A percentile compares a stretch with the other conserved stretches of the same genome.
These are phyloP conservation scores for Parotocinclus haroldoi DNA, from an alignment of 2,797 vertebrate genomes.

Conservation along the genomic window DNA sequence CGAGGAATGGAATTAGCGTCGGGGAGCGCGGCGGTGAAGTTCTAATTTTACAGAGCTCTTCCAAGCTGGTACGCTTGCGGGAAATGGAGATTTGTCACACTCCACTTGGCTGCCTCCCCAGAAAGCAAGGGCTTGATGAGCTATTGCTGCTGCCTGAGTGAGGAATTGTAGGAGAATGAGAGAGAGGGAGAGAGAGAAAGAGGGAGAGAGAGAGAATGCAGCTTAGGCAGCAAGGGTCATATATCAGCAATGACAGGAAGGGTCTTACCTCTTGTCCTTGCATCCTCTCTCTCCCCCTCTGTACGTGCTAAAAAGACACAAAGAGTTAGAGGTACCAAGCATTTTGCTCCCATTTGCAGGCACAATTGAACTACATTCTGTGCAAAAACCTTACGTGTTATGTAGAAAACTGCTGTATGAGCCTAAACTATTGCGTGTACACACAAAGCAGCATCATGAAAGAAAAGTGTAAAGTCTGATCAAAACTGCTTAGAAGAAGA, in stretches of 20 bases:
- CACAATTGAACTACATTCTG: too few relatives aligned
- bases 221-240: slow-evolving; percentile 58
- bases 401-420: too few relatives aligned
- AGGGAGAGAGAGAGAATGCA: slow-evolving; percentile 42
- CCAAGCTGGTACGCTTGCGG: slow-evolving; percentile 61
- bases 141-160: slow-evolving; percentile 61
- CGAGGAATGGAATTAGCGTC: slow-evolving; percentile 80
- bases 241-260: slow-evolving; percentile 64
- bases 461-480: too few relatives aligned
- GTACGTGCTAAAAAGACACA: slow-evolving; percentile 5
- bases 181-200: slow-evolving; percentile 26
- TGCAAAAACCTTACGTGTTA: too few relatives aligned
- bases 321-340: too few relatives aligned
- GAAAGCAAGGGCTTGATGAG: slow-evolving; percentile 65
- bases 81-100: slow-evolving; percentile 83
- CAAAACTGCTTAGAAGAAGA: too few relatives aligned
- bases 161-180: slow-evolving; percentile 46
- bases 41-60: slow-evolving; percentile 77
- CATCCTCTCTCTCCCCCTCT: neutral
- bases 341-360: too few relatives aligned
- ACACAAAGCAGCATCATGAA: too few relatives aligned
- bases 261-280: slow-evolving; percentile 27
- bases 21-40: slow-evolving; percentile 66
- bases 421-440: too few relatives aligned
- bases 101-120: slow-evolving; percentile 74